A percentile compares a stretch with the other conserved stretches of the same genome.
These are phyloP conservation scores for Sciaenops ocellatus DNA, from an alignment of 2,797 vertebrate genomes.

Conservation along the genomic window DNA sequence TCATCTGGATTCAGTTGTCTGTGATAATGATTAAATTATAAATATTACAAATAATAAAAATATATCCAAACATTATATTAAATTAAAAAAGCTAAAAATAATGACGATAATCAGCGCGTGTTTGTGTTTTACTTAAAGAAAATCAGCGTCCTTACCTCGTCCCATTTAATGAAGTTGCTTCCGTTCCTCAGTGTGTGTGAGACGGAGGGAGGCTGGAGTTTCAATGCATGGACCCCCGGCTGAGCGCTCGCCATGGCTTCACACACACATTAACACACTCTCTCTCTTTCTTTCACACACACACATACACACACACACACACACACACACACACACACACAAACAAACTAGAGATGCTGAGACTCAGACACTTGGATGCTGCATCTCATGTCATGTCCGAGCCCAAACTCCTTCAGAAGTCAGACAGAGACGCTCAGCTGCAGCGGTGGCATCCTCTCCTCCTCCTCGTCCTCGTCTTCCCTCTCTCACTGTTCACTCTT, in stretches of 20 bases:
- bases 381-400: slow-evolving; percentile 58
- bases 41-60: not conserved
- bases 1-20: not conserved
- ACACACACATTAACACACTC: slow-evolving; percentile 54
- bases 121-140: not conserved
- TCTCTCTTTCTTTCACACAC: slow-evolving; percentile 38
- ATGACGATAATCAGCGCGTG: too few species aligned
- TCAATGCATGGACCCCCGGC: slow-evolving; percentile 96
- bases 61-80: not conserved
- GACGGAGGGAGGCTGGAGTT: slow-evolving; percentile 94
- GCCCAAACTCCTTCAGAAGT: slow-evolving; percentile 75
- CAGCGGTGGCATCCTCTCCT: slow-evolving; percentile 58
- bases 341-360: slow-evolving; percentile 49
- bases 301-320: slow-evolving; percentile 54
- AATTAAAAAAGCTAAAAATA: not conserved
- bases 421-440: slow-evolving; percentile 50
- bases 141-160: slow-evolving; percentile 90
- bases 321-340: slow-evolving; percentile 51
- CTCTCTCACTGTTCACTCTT: slow-evolving; percentile 31
- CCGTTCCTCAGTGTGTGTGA: slow-evolving; percentile 93
- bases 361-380: slow-evolving; percentile 51
- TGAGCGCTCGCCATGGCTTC: slow-evolving; percentile 94
- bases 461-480: slow-evolving; percentile 26
- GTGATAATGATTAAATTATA: not conserved
- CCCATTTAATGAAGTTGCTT: slow-evolving; percentile 98